Evolutionary conservation across 1,140 invertebrate species (phyloP), one percentile per base, ranked within the genome.

Genomic region (Leptinotarsa undecemlineata): DNA sequence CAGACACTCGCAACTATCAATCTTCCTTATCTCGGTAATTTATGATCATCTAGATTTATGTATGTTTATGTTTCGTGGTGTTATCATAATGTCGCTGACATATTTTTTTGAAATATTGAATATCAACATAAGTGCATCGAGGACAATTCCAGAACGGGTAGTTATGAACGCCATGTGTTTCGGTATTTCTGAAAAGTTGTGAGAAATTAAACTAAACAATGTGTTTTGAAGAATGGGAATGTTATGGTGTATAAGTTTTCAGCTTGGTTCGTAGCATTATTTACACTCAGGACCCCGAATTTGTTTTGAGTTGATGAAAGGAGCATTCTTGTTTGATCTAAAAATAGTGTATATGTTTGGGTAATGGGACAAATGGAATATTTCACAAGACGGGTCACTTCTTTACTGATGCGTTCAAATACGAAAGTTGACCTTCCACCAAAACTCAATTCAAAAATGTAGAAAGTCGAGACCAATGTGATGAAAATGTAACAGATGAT

Each of bases 31-130:
- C 51, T 57, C n/a, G 51, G 33, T 57, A 17, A 57, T 57, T 57
- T 57, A 57, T 19, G 51, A 57, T 19, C 51, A 57, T 57, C 51
- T n/a, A 17, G 51, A 57, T 57, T 57, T 57, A 57, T 57, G 51
- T 57, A 57, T 57, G 51, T 57, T 57, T 57, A 57, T 57, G 51
- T 57, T 17, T 4, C 15, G 51, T 57, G 51, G 51, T 57, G 51
- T 57, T 15, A 17, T 57, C 51, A 57, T 57, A 57, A 17, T 57
- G 51, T 57, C 51, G 51, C 51, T 57, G 51, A 57, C 51, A 57
- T 57, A 57, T 57, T 57, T 57, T 57, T 57, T 57, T 57, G 14
- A 57, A 57, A 57, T 57, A 57, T 57, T 57, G 51, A 57, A n/a
- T 57, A 57, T 57, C n/a, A 57, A 57, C 51, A 57, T 4, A 1